Evolutionary conservation across 2,888 invertebrate genomes (phyloP), one percentile per base, ranked within the genome.

Genomic region (Leptinotarsa peninsularis): DNA sequence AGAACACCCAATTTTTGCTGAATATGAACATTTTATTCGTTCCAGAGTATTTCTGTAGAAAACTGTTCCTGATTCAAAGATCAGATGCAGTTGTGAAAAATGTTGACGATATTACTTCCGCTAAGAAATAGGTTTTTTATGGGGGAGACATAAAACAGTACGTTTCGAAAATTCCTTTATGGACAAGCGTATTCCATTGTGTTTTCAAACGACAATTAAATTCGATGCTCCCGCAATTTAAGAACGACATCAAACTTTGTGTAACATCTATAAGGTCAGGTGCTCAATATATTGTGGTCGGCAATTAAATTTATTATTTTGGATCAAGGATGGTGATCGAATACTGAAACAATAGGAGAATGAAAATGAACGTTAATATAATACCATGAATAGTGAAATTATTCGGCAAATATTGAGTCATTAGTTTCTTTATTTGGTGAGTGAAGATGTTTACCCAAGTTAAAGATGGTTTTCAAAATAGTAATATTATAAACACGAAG

Each of bases 261-360:
- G 43, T 43, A 33, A 63, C 33, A 33, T n/a, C 33, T 63, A 13
- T 63, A 13, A 63, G 63, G 63, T 43, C 63, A 43, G 33, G 63
- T 63, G n/a, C 43, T 43, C 18, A 63, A 63, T 33, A 63, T 33
- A 15, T 7, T 63, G 43, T 63, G 63, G 33, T 43, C 7, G 63
- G 17, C 13, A 63, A 63, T 63, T 21, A 63, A 63, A 63, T 63
- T 63, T 0, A 17, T 63, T 13, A 63, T 63, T 63, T 33, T 63
- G 43, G 63, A 63, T 63, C 63, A 63, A 63, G 63, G 63, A 63
- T 63, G 63, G 33, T 43, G 33, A 63, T 63, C 43, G 63, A 27
- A 27, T 7, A 43, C 63, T 21, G 27, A 58, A 63, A 63, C 63
- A 63, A 63, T 63, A 43, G 63, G 10, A n/a, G 63, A 63, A 63